Conservation (phyloP, 1,140 invertebrate species). For the Drosophila watanabei region DNA sequence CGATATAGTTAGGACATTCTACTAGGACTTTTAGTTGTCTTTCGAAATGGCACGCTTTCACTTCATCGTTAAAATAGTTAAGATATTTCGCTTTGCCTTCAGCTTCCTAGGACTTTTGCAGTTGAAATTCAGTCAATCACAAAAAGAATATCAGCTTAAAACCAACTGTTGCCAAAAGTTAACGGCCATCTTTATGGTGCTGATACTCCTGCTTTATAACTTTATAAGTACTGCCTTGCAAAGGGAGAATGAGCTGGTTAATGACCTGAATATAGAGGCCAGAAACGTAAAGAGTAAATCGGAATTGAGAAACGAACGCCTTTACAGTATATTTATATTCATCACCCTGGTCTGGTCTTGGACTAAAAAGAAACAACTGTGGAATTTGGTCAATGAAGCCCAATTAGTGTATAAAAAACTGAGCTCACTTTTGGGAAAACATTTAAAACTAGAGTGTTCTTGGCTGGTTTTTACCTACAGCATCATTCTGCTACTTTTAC, state of each 20-base stretch:
- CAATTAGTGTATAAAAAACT: conserved; percentile 32
- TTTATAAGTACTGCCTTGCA: not conserved
- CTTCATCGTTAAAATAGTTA: conserved; percentile 29
- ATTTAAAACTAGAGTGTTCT: conserved; percentile 30
- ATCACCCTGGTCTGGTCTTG: conserved; percentile 16
- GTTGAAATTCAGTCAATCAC: conserved; percentile 27
- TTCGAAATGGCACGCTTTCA: conserved; percentile 41
- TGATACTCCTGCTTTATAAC: conserved; percentile 8
- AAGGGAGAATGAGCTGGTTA: conserved; percentile 5
- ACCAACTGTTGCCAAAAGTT: conserved; percentile 6
- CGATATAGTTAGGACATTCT: not conserved
- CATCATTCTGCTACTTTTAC: conserved; percentile 14
- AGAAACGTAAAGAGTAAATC: not conserved
- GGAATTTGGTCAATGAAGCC: conserved; percentile 29
- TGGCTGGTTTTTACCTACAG: conserved; percentile 6
- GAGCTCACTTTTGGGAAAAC: conserved; percentile 2
- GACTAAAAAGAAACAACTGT: not conserved
- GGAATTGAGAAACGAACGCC: not conserved
- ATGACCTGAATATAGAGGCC: conserved; percentile 1
- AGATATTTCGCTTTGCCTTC: conserved; percentile 32
- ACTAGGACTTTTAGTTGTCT: conserved; percentile 18
- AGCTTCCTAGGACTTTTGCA: conserved; percentile 38
- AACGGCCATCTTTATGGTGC: not conserved
- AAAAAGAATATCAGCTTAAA: conserved; percentile 12
- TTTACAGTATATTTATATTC: not conserved